phyloP scores from a whole-genome alignment of 2,888 invertebrate species.

The Platycheirus rosarum region DNA sequence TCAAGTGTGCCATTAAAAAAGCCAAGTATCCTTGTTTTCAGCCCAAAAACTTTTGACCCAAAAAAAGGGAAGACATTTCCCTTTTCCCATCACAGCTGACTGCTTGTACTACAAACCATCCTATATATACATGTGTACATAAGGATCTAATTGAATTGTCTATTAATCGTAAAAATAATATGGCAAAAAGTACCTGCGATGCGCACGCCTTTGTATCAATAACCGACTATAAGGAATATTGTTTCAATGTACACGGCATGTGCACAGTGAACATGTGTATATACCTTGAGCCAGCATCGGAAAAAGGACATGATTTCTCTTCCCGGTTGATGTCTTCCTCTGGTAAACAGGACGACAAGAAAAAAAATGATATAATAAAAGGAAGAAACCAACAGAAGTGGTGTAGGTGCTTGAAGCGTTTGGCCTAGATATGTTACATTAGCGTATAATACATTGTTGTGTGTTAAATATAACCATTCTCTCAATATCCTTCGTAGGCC shows the following conservation, averaged over 20 bases:
- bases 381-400: slow-evolving; percentile 9
- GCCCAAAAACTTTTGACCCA: slow-evolving; percentile 50
- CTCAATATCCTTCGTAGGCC: too few relatives aligned
- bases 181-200: slow-evolving; percentile 50
- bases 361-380: too few relatives aligned
- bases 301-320: slow-evolving; percentile 31
- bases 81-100: slow-evolving; percentile 1
- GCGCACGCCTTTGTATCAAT: slow-evolving; percentile 40
- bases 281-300: slow-evolving; percentile 27
- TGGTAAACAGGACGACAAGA: slow-evolving; percentile 4
- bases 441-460: slow-evolving; percentile 21
- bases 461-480: slow-evolving; percentile 21
- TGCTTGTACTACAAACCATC: not conserved
- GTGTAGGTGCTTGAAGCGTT: slow-evolving; percentile 36
- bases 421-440: slow-evolving; percentile 43
- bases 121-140: not conserved
- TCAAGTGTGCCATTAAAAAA: slow-evolving; percentile 27
- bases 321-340: slow-evolving; percentile 45
- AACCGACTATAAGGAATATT: slow-evolving; percentile 27
- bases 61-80: not conserved
- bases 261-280: too few relatives aligned
- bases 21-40: slow-evolving; percentile 6
- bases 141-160: slow-evolving; percentile 57
- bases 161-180: slow-evolving; percentile 60
- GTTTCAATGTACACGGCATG: slow-evolving; percentile 9